Percentiles rank a stretch among this genome's conserved stretches.
Conservation (phyloP, 2,113 vertebrate species). For the Percopsis transmontana region DNA sequence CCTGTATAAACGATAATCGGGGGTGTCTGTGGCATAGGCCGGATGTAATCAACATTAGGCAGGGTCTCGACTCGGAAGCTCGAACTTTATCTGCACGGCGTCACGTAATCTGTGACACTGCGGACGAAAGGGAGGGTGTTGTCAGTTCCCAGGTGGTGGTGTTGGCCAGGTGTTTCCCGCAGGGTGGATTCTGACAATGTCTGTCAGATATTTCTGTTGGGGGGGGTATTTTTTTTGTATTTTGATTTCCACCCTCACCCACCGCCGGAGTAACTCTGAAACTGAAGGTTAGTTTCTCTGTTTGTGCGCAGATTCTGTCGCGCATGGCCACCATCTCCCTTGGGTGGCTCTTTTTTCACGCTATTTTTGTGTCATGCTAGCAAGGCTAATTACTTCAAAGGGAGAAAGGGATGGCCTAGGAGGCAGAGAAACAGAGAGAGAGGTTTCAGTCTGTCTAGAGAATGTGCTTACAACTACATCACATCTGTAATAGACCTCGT, state of each 20-base stretch:
- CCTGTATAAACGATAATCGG: too few species aligned
- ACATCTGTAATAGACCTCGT: too few species aligned
- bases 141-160: background rate
- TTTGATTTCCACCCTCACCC: too few species aligned
- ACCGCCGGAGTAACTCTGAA: background rate
- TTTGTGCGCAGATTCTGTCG: too few species aligned
- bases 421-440: constrained; percentile 5
- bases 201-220: background rate
- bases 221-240: background rate
- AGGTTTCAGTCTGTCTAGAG: constrained; percentile 12
- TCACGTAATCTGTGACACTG: background rate
- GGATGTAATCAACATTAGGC: background rate
- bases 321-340: too few species aligned
- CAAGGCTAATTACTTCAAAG: constrained; percentile 32
- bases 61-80: background rate
- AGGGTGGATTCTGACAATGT: background rate
- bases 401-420: constrained; percentile 4
- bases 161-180: background rate
- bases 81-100: background rate
- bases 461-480: constrained; percentile 21
- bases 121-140: background rate
- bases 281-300: background rate
- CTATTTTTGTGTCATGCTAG: background rate
- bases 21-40: too few species aligned
- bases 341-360: background rate